Evolutionary conservation across 2,113 vertebrate species (phyloP), one percentile per base, ranked within the genome.

Genomic region (Paratilapia polleni): DNA sequence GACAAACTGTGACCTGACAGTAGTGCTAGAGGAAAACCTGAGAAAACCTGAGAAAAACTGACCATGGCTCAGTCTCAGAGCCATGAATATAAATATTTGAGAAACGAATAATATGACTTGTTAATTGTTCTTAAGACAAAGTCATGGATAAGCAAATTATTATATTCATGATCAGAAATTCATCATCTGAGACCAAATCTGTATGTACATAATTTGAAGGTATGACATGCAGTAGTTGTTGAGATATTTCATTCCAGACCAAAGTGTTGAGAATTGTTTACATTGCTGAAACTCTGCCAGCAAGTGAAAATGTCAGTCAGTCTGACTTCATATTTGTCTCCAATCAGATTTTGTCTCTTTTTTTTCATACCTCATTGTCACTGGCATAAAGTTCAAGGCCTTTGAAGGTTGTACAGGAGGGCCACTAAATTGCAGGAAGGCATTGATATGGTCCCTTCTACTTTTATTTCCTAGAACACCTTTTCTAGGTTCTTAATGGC

Each of bases 361-460:
- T 19, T 6, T 62, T 15, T 47, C 12, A 20, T 62, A 80, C 78
- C 78, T 80, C 10, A 3, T 8, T 68, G 10, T 41, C 52, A 58
- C 22, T 80, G 62, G 62, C 78, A 2, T 26, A 20, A 7, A 80
- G 24, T 1, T 43, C 31, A 38, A 80, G 49, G 34, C 49, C 11
- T 4, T 34, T 34, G 6, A 52, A 38, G 47, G 1, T 2, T 88
- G 38, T 56, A 4, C 7, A 79, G 20, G 4, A 63, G 2, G 15
- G 31, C 31, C 22, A 64, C 31, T 15, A 36, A 19, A 15, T 64
- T 54, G 9, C 12, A 4, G 14, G 2, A 7, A 3, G 4, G 6
- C 0, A 41, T 2, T 5, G 38, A n/a, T 15, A 24, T 22, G 2
- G 19, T 6, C 12, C 36, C 5, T 1, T 1, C 13, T 7, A 22